phyloP scores from a whole-genome alignment of 1,140 invertebrate genomes.

The Drosophila pallidifrons region DNA sequence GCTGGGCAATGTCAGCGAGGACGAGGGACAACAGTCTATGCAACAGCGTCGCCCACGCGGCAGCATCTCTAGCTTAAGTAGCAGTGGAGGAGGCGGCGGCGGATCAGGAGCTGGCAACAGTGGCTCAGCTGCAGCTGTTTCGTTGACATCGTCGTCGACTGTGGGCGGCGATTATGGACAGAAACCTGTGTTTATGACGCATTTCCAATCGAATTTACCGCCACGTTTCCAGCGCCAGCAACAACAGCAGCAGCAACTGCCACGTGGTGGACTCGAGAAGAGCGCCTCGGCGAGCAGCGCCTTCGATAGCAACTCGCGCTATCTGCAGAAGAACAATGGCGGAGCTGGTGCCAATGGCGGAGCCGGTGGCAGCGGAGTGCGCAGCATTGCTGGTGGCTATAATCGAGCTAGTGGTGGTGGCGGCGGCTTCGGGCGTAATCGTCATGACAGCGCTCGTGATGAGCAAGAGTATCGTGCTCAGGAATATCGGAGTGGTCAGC shows the following conservation, averaged over 20 bases:
- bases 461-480: slow-evolving; percentile 68
- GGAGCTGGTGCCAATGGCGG: slow-evolving; percentile 17
- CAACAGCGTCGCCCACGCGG: slow-evolving; percentile 63
- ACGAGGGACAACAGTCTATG: slow-evolving; percentile 39
- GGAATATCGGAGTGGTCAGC: slow-evolving; percentile 65
- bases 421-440: slow-evolving; percentile 68
- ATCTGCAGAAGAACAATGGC: slow-evolving; percentile 65
- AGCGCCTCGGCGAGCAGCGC: slow-evolving; percentile 81
- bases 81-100: slow-evolving; percentile 32
- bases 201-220: slow-evolving; percentile 92
- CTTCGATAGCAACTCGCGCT: slow-evolving; percentile 85
- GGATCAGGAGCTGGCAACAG: slow-evolving; percentile 21
- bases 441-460: slow-evolving; percentile 76
- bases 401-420: slow-evolving; percentile 42
- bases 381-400: slow-evolving; percentile 66
- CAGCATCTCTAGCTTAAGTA: slow-evolving; percentile 64
- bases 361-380: slow-evolving; percentile 48
- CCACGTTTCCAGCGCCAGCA: slow-evolving; percentile 94
- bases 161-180: slow-evolving; percentile 60
- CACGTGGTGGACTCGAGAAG: slow-evolving; percentile 84
- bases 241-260: slow-evolving; percentile 73
- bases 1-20: slow-evolving; percentile 59
- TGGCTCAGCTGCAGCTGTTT: slow-evolving; percentile 24
- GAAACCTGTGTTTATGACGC: slow-evolving; percentile 88
- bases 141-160: slow-evolving; percentile 1